phyloP scores from a whole-genome alignment of 2,113 vertebrate species.

The Corynorhinus townsendii region DNA sequence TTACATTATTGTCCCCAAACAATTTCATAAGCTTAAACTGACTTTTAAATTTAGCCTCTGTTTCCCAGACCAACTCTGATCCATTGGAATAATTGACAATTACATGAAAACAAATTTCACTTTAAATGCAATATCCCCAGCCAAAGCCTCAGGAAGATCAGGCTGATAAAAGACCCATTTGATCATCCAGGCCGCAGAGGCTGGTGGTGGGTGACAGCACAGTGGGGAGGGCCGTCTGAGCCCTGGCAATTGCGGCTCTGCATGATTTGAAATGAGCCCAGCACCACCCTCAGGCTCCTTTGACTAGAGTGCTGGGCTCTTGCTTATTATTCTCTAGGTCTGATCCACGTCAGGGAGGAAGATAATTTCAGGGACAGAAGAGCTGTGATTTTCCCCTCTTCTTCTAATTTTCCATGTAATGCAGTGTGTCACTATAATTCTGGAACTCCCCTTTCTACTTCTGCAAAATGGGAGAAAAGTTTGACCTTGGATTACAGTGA shows the following conservation, averaged over 20 bases:
- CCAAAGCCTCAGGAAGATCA: background rate
- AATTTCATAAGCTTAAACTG: conserved; percentile 27
- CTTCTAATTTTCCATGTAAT: background rate
- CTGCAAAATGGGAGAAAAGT: background rate
- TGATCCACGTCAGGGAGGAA: background rate
- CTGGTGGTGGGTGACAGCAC: background rate
- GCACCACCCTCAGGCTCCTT: background rate
- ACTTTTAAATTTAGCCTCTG: conserved; percentile 36
- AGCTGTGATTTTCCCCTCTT: background rate
- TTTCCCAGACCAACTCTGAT: conserved; percentile 47
- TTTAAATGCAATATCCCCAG: background rate
- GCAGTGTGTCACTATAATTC: background rate
- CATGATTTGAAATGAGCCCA: background rate
- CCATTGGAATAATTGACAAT: conserved; percentile 30
- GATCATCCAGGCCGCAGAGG: background rate
- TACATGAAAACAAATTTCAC: conserved; percentile 20
- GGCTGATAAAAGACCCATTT: background rate
- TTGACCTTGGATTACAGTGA: background rate
- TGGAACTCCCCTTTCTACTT: background rate
- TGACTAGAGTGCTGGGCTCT: background rate
- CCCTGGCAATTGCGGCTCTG: background rate
- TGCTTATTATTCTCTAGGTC: background rate
- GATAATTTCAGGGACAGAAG: background rate
- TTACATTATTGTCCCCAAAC: conserved; percentile 30
- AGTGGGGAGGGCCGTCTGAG: background rate